phyloP scores from a whole-genome alignment of 2,888 invertebrate species.

The Synergus japonicus region DNA sequence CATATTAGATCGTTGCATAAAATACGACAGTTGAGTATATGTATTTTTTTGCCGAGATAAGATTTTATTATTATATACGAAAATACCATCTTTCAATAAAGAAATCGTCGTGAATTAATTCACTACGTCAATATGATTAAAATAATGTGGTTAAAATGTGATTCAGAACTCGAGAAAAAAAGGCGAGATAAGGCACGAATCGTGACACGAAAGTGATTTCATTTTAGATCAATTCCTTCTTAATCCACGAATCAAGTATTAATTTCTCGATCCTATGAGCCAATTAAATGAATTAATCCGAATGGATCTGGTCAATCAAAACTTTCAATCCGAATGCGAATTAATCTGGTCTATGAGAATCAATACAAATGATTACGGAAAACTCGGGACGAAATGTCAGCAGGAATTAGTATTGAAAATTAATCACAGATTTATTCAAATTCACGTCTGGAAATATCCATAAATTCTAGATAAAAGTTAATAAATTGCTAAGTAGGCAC shows the following conservation, averaged over 20 bases:
- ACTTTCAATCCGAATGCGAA: no score
- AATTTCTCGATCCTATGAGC: not conserved
- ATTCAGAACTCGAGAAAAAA: constrained; percentile 1
- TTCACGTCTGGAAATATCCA: not conserved
- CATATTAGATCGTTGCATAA: constrained; percentile 32
- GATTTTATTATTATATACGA: not conserved
- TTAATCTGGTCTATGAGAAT: no score
- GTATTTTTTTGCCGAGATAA: not conserved
- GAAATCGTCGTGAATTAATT: not conserved
- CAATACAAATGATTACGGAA: no score
- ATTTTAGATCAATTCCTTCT: not conserved
- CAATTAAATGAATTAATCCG: no score
- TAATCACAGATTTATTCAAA: no score
- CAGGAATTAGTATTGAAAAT: no score
- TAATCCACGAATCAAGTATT: not conserved
- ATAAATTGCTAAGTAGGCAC: not conserved
- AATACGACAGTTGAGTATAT: not conserved
- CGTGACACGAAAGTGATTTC: constrained; percentile 4
- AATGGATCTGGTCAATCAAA: no score
- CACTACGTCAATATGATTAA: not conserved
- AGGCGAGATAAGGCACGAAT: constrained; percentile 24
- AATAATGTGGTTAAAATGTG: constrained; percentile 12
- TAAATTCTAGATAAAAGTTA: not conserved
- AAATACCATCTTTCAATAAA: not conserved
- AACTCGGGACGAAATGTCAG: no score